phyloP scores from a whole-genome alignment of 2,797 vertebrate genomes.

The Darevskia mixta region DNA sequence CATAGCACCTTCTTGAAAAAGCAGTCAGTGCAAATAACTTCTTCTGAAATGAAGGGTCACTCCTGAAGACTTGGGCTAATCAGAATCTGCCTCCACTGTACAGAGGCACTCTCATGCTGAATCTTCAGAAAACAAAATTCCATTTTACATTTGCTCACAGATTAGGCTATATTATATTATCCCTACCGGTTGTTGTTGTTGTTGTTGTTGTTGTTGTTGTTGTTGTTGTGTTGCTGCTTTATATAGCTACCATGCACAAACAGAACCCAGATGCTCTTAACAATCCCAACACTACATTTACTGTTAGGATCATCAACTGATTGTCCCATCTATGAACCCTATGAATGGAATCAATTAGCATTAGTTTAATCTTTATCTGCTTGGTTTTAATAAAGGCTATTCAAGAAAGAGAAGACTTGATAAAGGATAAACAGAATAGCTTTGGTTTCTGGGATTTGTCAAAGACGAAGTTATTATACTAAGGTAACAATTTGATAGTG shows the following conservation, averaged over 20 bases:
- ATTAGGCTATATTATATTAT: background rate
- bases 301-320: slow-evolving; percentile 69
- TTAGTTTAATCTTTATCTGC: slow-evolving; percentile 83
- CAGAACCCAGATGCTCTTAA: background rate
- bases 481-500: slow-evolving; percentile 36
- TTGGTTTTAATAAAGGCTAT: slow-evolving; percentile 82
- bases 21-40: background rate
- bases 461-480: slow-evolving; percentile 27
- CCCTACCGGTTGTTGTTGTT: background rate
- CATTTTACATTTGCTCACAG: slow-evolving; percentile 3
- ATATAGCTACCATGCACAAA: slow-evolving; percentile 29
- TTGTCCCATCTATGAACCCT: slow-evolving; percentile 76
- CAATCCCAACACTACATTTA: slow-evolving; percentile 65
- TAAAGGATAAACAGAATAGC: slow-evolving; percentile 76
- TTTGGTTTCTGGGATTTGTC: slow-evolving; percentile 67
- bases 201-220: background rate
- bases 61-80: background rate
- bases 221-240: slow-evolving; percentile 5
- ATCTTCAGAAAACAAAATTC: background rate
- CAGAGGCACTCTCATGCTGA: background rate
- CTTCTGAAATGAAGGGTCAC: background rate
- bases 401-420: slow-evolving; percentile 76
- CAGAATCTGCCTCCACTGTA: background rate
- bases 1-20: background rate
- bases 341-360: slow-evolving; percentile 84